phyloP scores from a whole-genome alignment of 2,113 vertebrate species.

The Ia io region DNA sequence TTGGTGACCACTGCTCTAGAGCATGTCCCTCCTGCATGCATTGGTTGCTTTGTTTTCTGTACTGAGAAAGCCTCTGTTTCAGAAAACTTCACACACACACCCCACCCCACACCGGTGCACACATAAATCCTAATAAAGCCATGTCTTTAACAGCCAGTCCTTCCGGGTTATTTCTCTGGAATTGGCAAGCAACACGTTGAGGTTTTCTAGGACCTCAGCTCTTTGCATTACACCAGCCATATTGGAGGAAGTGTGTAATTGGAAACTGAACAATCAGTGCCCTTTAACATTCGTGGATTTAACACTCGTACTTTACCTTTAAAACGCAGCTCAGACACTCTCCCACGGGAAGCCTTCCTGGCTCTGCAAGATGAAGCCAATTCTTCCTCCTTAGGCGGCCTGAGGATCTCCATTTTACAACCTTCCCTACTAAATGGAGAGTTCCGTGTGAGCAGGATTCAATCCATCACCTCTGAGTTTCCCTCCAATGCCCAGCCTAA shows the following conservation, averaged over 20 bases:
- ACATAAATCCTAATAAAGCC: not conserved
- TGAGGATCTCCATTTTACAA: not conserved
- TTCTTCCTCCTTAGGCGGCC: no score
- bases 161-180: not conserved
- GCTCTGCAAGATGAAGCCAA: not conserved
- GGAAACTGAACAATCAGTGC: not conserved
- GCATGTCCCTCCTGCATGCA: not conserved
- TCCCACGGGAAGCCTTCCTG: not conserved
- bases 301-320: not conserved
- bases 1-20: no score
- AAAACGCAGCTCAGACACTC: not conserved
- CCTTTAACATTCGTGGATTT: not conserved
- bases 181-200: not conserved
- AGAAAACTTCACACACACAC: not conserved
- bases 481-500: not conserved
- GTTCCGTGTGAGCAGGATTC: not conserved
- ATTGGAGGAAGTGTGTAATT: fast-evolving
- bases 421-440: not conserved
- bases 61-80: not conserved
- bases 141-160: not conserved
- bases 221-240: not conserved
- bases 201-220: not conserved
- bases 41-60: not conserved
- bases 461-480: not conserved
- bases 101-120: not conserved